Evolutionary conservation across 1,140 invertebrate species (phyloP), one percentile per base, ranked within the genome.

Genomic region (Macrostomum lignano): DNA sequence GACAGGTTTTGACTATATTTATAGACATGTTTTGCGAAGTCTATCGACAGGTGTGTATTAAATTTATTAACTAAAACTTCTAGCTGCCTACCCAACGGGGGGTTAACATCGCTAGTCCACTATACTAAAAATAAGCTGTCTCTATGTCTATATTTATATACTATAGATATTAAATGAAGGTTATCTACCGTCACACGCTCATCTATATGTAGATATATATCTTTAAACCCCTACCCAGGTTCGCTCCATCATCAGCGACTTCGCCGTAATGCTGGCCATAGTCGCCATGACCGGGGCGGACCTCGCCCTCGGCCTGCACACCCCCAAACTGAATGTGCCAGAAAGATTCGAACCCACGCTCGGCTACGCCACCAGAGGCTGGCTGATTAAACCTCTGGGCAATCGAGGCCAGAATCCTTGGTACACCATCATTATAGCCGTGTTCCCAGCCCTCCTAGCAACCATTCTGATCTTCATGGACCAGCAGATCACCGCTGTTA

Each of bases 361-460:
- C 75, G 3, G 76, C 74, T 61, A 74, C 77, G 66, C 57, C 11
- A 4, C 17, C 4, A 31, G 30, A 31, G 19, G 11, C 3, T 33
- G 32, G 32, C 9, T 22, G 5, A 15, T 33, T 33, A 22, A 22
- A 15, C 14, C 26, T 33, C 19, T 33, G 5, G 19, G 19, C 3
- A 20, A 20, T n/a, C n/a, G n/a, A n/a, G 19, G 19, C 3, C 14
- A 20, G 10, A 33, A 33, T 33, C 32, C 32, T 3, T 33, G 32
- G 32, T 33, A 17, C 11, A 17, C 32, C 4, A 17, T 25, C 17
- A 25, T 33, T 14, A 6, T 33, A 3, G 32, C 32, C 3, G 14
- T 33, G 14, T 14, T 14, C 3, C 32, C 32, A 19, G 32, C 45
- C 10, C n/a, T 50, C 14, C 38, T 58, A 7, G 40, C 48, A 14